A percentile compares a stretch with the other conserved stretches of the same genome.
phyloP scores from a whole-genome alignment of 1,140 invertebrate genomes.

The Aleiodes sp. region DNA sequence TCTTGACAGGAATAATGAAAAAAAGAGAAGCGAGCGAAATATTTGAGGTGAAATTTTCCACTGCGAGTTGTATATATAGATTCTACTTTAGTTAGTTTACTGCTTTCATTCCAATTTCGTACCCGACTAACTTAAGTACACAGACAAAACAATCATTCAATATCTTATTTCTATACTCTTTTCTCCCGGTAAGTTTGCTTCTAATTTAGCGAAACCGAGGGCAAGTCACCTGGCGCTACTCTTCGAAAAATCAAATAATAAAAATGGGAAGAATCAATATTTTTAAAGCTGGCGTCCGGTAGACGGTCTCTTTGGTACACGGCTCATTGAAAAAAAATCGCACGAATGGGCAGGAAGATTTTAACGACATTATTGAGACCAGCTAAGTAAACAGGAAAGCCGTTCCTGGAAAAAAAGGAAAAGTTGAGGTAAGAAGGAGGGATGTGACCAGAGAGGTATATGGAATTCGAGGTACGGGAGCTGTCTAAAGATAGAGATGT shows the following conservation, averaged over 20 bases:
- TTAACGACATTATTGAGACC: conserved; percentile 43
- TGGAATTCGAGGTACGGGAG: neutral
- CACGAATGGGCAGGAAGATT: conserved; percentile 28
- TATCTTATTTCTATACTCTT: neutral
- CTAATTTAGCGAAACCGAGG: conserved; percentile 26
- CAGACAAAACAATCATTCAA: neutral
- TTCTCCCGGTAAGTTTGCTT: conserved; percentile 16
- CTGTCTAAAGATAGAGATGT: neutral
- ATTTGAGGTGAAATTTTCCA: conserved; percentile 18
- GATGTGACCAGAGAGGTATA: neutral
- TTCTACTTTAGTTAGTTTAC: no score
- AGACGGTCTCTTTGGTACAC: neutral
- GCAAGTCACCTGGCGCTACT: conserved; percentile 34
- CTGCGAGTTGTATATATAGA: no score
- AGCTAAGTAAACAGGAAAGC: conserved; percentile 38
- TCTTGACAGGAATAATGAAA: neutral
- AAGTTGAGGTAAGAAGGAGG: neutral
- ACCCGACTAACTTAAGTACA: conserved; percentile 22
- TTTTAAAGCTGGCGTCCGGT: conserved; percentile 33
- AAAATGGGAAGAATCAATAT: conserved; percentile 38
- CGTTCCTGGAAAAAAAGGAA: neutral
- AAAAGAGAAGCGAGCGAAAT: neutral
- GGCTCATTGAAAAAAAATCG: neutral
- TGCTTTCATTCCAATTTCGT: conserved; percentile 21
- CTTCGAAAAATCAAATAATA: conserved; percentile 28